phyloP scores from a whole-genome alignment of 2,113 vertebrate species.

The mouse (Mus musculus) region GRCm39 chr10:120867001-120867500 shows the following conservation, averaged over 20 bases:
- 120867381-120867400: background rate
- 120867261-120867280: background rate
- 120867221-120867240: background rate
- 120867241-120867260: background rate
- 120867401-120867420: background rate
- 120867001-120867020: no score
- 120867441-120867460: background rate
- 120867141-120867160: no score
- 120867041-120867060: background rate
- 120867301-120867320: no score
- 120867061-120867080: background rate
- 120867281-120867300: background rate
- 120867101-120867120: background rate
- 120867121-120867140: background rate
- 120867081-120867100: background rate
- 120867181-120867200: background rate
- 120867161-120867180: background rate
- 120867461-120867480: constrained; percentile 13
- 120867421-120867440: background rate
- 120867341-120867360: no score
- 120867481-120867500: constrained; percentile 3
- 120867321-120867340: background rate
- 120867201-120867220: background rate
- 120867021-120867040: no score
- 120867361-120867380: background rate